Base-by-base conservation (phyloP, 2,797 vertebrate species). In the Argya squamiceps region DNA sequence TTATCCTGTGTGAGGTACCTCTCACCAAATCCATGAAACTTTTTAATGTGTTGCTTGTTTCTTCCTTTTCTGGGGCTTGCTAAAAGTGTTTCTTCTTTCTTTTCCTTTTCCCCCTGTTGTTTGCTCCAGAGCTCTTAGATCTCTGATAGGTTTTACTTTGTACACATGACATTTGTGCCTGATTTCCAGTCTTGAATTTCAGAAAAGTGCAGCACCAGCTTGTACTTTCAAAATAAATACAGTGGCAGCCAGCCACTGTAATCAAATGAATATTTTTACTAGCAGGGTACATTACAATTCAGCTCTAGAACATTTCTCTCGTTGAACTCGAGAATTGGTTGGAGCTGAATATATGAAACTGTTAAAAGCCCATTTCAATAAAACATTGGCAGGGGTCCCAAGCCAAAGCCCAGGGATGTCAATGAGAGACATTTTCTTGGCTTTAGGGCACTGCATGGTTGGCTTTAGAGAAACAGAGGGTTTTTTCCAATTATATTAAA, bases 361-460 rank as follows among this genome's bases (percentile, higher is more conserved):
- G 50, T 82, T 94, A 81, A 94, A 94, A 93, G 24, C 6, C 55
- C 30, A 53, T 95, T 92, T 91, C 85, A 94, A 94, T 87, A 88
- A 89, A 94, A 84, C 39, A 49, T 41, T 87, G 86, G 65, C 92
- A 86, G 85, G 43, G 23, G 43, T 47, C 55, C 80, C 69, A 86
- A 84, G 50, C 32, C 46, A 87, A 91, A 92, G 59, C 46, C 89
- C 77, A 79, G 65, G 58, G 84, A 84, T 86, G 46, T 93, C 65
- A 86, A 30, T 55, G 55, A 94, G 84, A 79, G 74, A 65, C 30
- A 0, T 84, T 93, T 91, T 81, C 67, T 76, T 92, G 84, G 50
- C 70, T 89, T 84, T 70, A 79, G 34, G 49, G 63, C 52, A 14
- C 75, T 92, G 76, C 85, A 74, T 88, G 90, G 55, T 6, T 94